phyloP scores from a whole-genome alignment of 2,113 vertebrate species.

The Pelusios castaneus region DNA sequence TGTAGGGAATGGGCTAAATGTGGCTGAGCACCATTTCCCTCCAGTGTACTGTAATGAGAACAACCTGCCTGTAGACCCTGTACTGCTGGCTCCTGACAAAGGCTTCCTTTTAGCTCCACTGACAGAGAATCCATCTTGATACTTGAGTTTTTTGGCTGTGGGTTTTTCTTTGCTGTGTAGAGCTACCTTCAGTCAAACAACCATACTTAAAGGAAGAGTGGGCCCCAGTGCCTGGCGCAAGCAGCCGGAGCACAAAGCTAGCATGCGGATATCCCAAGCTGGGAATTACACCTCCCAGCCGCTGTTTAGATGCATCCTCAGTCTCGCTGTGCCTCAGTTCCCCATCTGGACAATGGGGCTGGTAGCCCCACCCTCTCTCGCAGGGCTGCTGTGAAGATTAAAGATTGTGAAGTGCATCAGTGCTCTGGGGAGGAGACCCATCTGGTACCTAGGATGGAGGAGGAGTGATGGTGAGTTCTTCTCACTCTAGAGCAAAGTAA shows the following conservation, averaged over 20 bases:
- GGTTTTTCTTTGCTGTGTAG: too few species aligned
- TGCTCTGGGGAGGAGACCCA: not conserved
- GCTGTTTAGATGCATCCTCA: fast-evolving
- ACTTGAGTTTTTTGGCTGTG: not conserved
- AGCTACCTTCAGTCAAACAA: not conserved
- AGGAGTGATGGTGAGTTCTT: not conserved
- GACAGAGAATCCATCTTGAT: not conserved
- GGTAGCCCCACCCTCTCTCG: not conserved
- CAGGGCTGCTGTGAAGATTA: fast-evolving
- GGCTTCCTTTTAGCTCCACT: not conserved
- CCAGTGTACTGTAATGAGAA: not conserved
- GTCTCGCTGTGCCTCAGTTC: conserved; percentile 9
- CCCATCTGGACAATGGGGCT: fast-evolving
- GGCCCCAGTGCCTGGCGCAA: not conserved
- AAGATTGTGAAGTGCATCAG: not conserved
- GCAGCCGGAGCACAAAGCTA: not conserved
- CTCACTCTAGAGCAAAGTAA: not conserved
- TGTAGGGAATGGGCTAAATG: not conserved
- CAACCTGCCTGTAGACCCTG: not conserved
- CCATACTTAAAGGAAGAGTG: not conserved
- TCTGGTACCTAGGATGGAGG: not conserved
- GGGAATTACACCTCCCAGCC: not conserved
- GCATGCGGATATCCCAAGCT: not conserved
- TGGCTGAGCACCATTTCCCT: not conserved
- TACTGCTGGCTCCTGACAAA: not conserved